Conservation (phyloP, 2,797 vertebrate genomes). For the Rhinatrema bivittatum region DNA sequence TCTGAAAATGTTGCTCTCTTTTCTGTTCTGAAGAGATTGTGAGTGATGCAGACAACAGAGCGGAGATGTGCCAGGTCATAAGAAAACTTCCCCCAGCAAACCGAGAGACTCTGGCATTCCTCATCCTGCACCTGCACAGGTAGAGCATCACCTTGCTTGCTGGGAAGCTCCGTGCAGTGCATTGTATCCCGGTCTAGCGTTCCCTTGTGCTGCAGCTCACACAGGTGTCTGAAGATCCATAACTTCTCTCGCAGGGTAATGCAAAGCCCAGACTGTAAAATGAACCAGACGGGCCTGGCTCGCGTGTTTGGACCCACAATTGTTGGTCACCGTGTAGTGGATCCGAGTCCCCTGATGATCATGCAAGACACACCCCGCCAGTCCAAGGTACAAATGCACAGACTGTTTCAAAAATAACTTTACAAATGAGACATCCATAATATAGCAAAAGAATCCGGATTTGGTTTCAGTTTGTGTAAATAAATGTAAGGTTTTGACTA, state of each 20-base stretch:
- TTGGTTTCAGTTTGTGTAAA: too few species aligned
- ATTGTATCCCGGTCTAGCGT: too few species aligned
- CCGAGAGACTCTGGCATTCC: constrained; percentile 71
- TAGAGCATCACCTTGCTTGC: constrained; percentile 6
- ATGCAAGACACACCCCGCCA: constrained; percentile 69
- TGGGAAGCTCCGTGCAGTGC: not conserved
- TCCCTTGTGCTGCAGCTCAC: not conserved
- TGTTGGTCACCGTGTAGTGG: constrained; percentile 62
- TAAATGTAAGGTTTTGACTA: too few species aligned
- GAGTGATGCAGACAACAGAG: constrained; percentile 38
- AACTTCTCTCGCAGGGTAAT: constrained; percentile 49
- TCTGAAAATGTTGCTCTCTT: too few species aligned
- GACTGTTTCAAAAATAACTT: too few species aligned
- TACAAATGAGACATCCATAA: too few species aligned
- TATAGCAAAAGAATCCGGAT: too few species aligned
- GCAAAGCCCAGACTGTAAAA: constrained; percentile 55
- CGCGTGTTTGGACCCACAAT: constrained; percentile 75
- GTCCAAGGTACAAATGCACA: constrained; percentile 42
- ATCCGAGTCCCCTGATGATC: constrained; percentile 63
- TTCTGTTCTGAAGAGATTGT: constrained; percentile 46
- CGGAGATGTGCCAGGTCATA: constrained; percentile 45
- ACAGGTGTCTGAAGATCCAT: too few species aligned
- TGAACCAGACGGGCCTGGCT: constrained; percentile 71
- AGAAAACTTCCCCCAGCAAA: constrained; percentile 64
- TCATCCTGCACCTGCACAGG: constrained; percentile 78